These are phyloP conservation scores for Brachystomella parvula DNA, from an alignment of 1,140 invertebrate genomes.

Conservation along the genomic window DNA sequence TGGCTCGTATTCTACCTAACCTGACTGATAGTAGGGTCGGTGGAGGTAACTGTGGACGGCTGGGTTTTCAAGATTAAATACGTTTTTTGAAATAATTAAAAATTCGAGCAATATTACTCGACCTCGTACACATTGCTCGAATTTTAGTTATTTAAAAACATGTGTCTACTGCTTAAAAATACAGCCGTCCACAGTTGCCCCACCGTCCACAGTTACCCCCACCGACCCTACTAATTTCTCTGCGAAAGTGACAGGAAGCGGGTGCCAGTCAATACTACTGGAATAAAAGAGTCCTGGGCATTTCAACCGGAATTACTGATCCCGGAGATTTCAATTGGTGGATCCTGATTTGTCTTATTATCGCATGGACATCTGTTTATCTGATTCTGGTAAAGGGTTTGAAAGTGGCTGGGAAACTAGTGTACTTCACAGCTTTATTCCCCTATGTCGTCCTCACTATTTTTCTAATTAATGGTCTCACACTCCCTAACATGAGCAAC, in stretches of 20 bases:
- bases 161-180: too few species aligned
- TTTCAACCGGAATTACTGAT: conserved; percentile 78
- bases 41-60: too few species aligned
- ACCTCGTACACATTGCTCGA: too few species aligned
- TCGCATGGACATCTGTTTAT: conserved; percentile 75
- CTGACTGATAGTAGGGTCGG: too few species aligned
- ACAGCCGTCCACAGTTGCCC: too few species aligned
- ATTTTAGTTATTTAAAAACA: too few species aligned
- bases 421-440: conserved; percentile 91
- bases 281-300: conserved; percentile 80
- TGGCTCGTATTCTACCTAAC: too few species aligned
- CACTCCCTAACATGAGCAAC: conserved; percentile 77
- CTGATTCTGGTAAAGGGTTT: conserved; percentile 84
- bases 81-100: too few species aligned
- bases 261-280: conserved; percentile 84
- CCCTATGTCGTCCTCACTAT: conserved; percentile 90
- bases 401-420: conserved; percentile 48
- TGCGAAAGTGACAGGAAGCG: conserved; percentile 48
- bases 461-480: conserved; percentile 88
- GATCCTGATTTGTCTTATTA: conserved; percentile 76
- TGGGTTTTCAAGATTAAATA: too few species aligned
- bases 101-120: too few species aligned
- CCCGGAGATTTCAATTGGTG: conserved; percentile 87
- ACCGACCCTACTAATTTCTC: neutral
- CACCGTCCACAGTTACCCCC: neutral